phyloP scores from a whole-genome alignment of 2,888 invertebrate species.

The Eulithis prunata region DNA sequence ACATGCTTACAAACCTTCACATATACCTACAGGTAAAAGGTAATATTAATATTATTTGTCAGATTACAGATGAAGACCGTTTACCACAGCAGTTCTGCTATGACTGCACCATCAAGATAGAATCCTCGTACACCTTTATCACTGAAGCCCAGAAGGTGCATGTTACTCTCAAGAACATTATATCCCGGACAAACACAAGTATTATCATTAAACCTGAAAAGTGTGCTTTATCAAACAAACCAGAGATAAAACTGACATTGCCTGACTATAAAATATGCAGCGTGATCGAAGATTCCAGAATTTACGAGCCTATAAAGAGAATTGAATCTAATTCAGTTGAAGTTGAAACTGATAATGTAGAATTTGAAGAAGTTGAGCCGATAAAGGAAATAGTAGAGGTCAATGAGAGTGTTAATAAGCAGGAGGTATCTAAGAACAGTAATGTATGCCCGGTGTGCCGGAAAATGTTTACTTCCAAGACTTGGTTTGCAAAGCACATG shows the following conservation, averaged over 20 bases:
- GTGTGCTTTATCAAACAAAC: constrained; percentile 29
- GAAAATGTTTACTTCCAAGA: constrained; percentile 64
- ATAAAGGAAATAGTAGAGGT: constrained; percentile 8
- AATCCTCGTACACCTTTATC: constrained; percentile 77
- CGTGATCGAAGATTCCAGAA: constrained; percentile 47
- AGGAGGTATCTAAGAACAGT: constrained; percentile 39
- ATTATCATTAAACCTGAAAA: constrained; percentile 63
- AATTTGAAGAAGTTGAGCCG: constrained; percentile 18
- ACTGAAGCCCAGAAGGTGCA: constrained; percentile 71
- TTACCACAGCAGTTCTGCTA: constrained; percentile 81
- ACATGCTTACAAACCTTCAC: too few species aligned
- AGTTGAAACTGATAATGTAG: constrained; percentile 3
- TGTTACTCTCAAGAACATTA: constrained; percentile 63
- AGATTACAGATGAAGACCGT: constrained; percentile 69
- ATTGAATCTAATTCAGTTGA: background rate
- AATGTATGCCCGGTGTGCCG: constrained; percentile 63
- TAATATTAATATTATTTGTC: constrained; percentile 24
- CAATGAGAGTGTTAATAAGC: constrained; percentile 29
- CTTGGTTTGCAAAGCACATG: constrained; percentile 72
- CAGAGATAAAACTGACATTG: constrained; percentile 55
- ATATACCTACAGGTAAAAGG: too few species aligned
- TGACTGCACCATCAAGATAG: constrained; percentile 76
- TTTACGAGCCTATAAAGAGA: constrained; percentile 40
- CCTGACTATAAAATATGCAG: constrained; percentile 65
- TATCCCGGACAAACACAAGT: constrained; percentile 59